A percentile compares a stretch with the other conserved stretches of the same genome.
phyloP scores from a whole-genome alignment of 2,113 vertebrate genomes.

The Proteles cristata region DNA sequence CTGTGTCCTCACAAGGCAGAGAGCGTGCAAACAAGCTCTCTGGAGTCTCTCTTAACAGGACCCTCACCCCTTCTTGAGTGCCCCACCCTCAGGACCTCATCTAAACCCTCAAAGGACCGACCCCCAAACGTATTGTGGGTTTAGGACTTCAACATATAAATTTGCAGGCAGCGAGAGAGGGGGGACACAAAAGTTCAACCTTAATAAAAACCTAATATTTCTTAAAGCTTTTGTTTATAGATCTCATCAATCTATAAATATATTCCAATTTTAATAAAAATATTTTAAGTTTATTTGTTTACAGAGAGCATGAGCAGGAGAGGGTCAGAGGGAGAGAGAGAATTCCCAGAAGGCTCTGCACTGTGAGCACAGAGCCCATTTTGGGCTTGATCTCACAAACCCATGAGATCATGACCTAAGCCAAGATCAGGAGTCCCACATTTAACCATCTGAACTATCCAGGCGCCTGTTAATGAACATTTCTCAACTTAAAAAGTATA shows the following conservation, averaged over 20 bases:
- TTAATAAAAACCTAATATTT: background rate
- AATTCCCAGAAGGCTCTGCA: fast-evolving
- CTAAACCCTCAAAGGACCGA: background rate
- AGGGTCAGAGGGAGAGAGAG: no score
- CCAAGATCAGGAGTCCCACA: background rate
- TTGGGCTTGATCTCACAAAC: background rate
- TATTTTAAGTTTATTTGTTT: no score
- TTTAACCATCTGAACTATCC: background rate
- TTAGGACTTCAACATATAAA: background rate
- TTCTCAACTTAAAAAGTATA: background rate
- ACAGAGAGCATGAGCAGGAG: no score
- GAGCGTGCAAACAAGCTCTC: background rate
- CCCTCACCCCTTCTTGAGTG: background rate
- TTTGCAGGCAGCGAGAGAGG: no score
- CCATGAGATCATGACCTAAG: background rate
- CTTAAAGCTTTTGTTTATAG: background rate
- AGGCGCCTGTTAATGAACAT: background rate
- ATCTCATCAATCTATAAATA: background rate
- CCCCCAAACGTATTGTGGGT: fast-evolving
- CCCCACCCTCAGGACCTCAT: background rate
- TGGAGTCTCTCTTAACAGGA: background rate
- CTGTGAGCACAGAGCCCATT: no score
- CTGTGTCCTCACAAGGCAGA: background rate
- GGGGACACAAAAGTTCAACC: background rate
- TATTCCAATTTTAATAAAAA: no score